Base-by-base conservation (phyloP, 2,888 invertebrate species). In the Exephanes ischioxanthus region DNA sequence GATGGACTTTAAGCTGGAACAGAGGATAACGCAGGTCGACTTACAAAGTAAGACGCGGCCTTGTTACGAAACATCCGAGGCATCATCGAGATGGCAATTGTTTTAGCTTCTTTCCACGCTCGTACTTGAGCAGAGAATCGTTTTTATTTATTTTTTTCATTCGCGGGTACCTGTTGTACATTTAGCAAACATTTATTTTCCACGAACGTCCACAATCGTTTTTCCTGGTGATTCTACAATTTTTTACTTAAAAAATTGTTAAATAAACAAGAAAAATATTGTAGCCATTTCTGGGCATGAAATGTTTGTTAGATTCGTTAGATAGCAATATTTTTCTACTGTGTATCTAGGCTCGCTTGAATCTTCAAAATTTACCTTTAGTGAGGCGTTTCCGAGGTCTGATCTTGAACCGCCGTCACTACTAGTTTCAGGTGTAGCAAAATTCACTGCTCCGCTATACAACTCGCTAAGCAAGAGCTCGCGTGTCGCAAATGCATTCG, bases 401-500 rank as follows among this genome's bases (percentile, higher is more conserved):
- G 11, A 58, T 58, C 14, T 22, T 2, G 3, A 9, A 55, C 71
- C 5, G 53, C 53, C 19, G 71, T 53, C 9, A 72, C 53, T 55
- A 58, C n/a, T 61, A 58, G 26, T 45, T 22, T 14, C 6, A 1
- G 45, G 22, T 26, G n/a, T n/a, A 61, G 26, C 16, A n/a, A 37
- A 58, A 5, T 9, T 9, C 26, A 11, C 2, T 11, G 58, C 58
- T 4, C 58, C 19, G 53, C 58, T 4, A 41, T 58, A 16, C 22
- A 26, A 72, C 11, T 53, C 53, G 53, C 19, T 3, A 16, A 70
- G 58, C 5, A 26, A 70, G 58, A 26, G 11, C 61, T 45, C 72
- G 72, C 72, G 58, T 58, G 72, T 55, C 45, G 41, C 5, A 0
- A 45, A 58, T 41, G n/a, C 41, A 48, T 73, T 61, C 58, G 30